A percentile compares a stretch with the other conserved stretches of the same genome.
Conservation (phyloP, 2,797 vertebrate species). For the Cyprinella venusta region DNA sequence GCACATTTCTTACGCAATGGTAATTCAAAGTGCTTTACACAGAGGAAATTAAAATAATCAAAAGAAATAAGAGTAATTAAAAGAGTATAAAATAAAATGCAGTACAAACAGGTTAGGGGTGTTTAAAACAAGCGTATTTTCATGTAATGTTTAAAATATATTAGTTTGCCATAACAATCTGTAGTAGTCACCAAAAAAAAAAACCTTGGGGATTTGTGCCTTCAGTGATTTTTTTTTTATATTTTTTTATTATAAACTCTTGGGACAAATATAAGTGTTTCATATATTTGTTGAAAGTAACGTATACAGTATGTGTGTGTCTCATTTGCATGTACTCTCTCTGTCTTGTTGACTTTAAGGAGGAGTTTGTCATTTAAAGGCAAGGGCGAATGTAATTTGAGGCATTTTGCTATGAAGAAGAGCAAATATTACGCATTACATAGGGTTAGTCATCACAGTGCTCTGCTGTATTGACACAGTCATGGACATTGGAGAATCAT, state of each 20-base stretch:
- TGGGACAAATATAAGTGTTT: neutral
- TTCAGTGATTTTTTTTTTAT: too few species aligned
- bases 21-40: too few species aligned
- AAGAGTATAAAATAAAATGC: too few species aligned
- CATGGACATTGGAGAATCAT: neutral
- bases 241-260: neutral
- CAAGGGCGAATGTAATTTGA: constrained; percentile 41
- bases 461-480: neutral
- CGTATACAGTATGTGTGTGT: neutral
- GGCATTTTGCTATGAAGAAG: constrained; percentile 1
- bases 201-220: neutral
- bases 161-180: too few species aligned
- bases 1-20: too few species aligned
- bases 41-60: too few species aligned
- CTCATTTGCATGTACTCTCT: neutral
- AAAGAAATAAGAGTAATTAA: too few species aligned
- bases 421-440: constrained; percentile 41
- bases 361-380: constrained; percentile 41
- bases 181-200: neutral
- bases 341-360: constrained; percentile 52
- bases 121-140: neutral
- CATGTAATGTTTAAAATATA: neutral
- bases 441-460: constrained; percentile 20
- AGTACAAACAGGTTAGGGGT: neutral
- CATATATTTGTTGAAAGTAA: neutral